phyloP scores from a whole-genome alignment of 2,113 vertebrate genomes.

The Melanocharis versteri region DNA sequence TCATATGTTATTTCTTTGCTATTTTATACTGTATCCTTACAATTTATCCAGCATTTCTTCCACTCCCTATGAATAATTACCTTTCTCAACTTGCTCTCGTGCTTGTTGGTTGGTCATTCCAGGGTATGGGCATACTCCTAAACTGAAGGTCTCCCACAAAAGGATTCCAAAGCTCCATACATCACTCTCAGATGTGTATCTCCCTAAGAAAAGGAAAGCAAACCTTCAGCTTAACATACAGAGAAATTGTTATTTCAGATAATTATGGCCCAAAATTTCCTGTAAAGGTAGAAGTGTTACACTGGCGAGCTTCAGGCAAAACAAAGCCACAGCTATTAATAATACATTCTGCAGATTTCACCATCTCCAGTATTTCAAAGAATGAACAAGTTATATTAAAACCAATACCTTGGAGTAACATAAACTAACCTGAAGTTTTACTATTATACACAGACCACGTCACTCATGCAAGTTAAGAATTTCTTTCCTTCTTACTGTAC shows the following conservation, averaged over 20 bases:
- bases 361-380: background rate
- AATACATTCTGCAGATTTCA: background rate
- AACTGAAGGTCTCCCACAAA: slow-evolving; percentile 96
- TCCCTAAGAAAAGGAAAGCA: slow-evolving; percentile 72
- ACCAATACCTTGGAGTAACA: background rate
- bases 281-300: background rate
- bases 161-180: slow-evolving; percentile 97
- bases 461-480: background rate
- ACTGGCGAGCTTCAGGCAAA: background rate
- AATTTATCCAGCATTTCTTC: background rate
- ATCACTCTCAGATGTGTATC: slow-evolving; percentile 97
- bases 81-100: slow-evolving; percentile 96
- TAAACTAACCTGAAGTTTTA: background rate
- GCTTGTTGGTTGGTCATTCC: slow-evolving; percentile 99
- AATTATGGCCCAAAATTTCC: background rate
- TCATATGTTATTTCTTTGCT: background rate
- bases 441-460: background rate
- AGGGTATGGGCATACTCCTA: slow-evolving; percentile 94
- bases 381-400: background rate
- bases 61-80: slow-evolving; percentile 41
- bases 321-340: background rate
- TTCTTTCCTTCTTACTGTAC: background rate
- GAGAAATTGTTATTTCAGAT: background rate
- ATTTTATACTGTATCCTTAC: background rate
- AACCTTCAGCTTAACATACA: background rate